Percentiles rank a stretch among this genome's conserved stretches.
Evolutionary conservation across 2,888 invertebrate genomes (phyloP).

Genomic region (Pseudococcus viburni): DNA sequence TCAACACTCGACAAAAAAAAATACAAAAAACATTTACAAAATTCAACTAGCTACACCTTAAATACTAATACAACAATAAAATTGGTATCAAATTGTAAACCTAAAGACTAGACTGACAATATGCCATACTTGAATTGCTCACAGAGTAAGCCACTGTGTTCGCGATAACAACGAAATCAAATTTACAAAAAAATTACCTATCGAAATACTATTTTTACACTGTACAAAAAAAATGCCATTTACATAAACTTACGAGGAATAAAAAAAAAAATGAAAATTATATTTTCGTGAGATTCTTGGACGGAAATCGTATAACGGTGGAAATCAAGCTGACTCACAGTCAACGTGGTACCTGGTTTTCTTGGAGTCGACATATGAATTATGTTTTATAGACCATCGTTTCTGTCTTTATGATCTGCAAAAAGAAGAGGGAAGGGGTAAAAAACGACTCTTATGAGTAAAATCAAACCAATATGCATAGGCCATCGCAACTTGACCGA

Average conservation of each 20-base stretch:
- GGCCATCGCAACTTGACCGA: too few species aligned
- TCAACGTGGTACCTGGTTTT: not conserved
- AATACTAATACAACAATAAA: constrained; percentile 51
- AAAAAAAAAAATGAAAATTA: constrained; percentile 31
- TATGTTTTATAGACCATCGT: constrained; percentile 42
- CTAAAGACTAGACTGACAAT: constrained; percentile 64
- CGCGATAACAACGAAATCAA: not conserved
- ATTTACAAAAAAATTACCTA: constrained; percentile 22
- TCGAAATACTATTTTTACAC: constrained; percentile 31
- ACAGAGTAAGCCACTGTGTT: constrained; percentile 23
- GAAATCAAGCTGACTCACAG: not conserved
- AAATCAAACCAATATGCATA: too few species aligned
- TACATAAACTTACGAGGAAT: not conserved
- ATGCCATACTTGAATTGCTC: constrained; percentile 54
- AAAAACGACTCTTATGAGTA: too few species aligned
- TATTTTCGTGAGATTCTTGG: constrained; percentile 36
- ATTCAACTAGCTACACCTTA: constrained; percentile 20
- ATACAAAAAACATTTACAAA: constrained; percentile 53
- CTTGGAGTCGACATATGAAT: not conserved
- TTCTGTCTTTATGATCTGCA: constrained; percentile 63
- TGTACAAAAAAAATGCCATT: constrained; percentile 18
- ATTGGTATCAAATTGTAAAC: constrained; percentile 56
- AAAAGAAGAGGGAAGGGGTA: not conserved
- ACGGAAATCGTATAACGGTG: not conserved
- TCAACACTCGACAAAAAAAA: constrained; percentile 31